A percentile compares a stretch with the other conserved stretches of the same genome.
These are phyloP conservation scores for Actinia tenebrosa DNA, from an alignment of 64 coral and sea anemone species.

Conservation along the genomic window DNA sequence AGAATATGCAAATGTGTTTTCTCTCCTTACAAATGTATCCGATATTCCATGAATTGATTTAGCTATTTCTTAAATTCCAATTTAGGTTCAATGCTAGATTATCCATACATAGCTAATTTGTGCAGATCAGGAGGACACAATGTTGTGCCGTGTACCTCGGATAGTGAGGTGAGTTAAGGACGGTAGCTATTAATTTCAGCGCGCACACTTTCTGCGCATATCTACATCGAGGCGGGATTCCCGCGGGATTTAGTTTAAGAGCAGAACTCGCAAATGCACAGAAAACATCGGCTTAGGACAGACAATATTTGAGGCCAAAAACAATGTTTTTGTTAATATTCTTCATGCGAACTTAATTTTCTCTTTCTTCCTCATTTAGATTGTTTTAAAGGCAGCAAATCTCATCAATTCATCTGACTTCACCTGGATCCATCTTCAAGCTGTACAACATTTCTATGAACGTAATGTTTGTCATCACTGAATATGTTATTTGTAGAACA, in stretches of 20 bases:
- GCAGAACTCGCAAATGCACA: no score
- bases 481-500: background rate
- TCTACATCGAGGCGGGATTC: no score
- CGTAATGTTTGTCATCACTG: background rate
- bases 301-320: no score
- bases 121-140: conserved; percentile 12
- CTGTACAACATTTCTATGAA: conserved; percentile 29
- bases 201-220: no score
- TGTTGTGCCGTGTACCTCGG: conserved; percentile 21
- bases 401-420: conserved; percentile 19
- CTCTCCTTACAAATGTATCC: background rate
- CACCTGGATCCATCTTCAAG: conserved; percentile 40
- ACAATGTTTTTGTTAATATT: background rate
- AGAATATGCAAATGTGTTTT: background rate
- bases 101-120: conserved; percentile 8
- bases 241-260: no score
- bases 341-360: background rate
- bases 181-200: no score
- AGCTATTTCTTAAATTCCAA: background rate
- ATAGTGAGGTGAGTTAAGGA: conserved; percentile 29
- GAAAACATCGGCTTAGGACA: no score
- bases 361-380: background rate
- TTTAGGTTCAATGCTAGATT: conserved; percentile 27
- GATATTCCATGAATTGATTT: background rate
- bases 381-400: conserved; percentile 24